phyloP scores from a whole-genome alignment of 2,113 vertebrate species.

The Passerina amoena region DNA sequence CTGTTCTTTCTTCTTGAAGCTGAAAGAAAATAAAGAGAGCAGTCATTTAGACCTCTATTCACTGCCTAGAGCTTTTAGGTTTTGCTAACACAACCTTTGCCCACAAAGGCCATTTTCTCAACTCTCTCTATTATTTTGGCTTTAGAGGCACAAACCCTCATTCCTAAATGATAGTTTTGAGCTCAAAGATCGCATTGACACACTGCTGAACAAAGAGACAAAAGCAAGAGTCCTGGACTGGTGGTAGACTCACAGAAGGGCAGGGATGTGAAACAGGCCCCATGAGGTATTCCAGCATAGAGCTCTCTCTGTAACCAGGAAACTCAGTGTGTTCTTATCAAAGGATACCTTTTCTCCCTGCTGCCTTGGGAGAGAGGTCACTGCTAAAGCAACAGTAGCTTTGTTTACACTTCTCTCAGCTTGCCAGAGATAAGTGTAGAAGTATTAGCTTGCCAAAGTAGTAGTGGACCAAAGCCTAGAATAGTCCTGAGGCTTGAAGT shows the following conservation, averaged over 20 bases:
- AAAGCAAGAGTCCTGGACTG: not conserved
- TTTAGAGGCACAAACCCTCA: not conserved
- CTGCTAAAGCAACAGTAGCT: not conserved
- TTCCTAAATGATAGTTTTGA: not conserved
- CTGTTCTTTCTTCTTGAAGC: conserved; percentile 27
- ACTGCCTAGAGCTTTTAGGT: not conserved
- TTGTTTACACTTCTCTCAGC: not conserved
- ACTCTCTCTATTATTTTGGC: not conserved
- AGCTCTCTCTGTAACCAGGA: not conserved
- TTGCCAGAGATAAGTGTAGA: not conserved
- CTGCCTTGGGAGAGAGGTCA: not conserved
- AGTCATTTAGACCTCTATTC: not conserved
- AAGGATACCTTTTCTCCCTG: not conserved
- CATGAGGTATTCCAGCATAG: not conserved
- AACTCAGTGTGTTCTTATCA: not conserved
- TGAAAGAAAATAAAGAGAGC: conserved; percentile 1
- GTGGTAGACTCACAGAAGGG: not conserved
- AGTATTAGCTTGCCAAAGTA: not conserved
- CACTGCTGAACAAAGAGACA: not conserved
- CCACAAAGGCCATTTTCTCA: not conserved
- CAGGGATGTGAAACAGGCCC: not conserved
- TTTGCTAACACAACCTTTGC: not conserved
- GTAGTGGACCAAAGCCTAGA: not conserved
- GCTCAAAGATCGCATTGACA: not conserved
- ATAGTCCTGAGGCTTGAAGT: not conserved